A percentile compares a stretch with the other conserved stretches of the same genome.
phyloP scores from a whole-genome alignment of 92 coral and sea anemone genomes.

The Virgularia gustaviana region DNA sequence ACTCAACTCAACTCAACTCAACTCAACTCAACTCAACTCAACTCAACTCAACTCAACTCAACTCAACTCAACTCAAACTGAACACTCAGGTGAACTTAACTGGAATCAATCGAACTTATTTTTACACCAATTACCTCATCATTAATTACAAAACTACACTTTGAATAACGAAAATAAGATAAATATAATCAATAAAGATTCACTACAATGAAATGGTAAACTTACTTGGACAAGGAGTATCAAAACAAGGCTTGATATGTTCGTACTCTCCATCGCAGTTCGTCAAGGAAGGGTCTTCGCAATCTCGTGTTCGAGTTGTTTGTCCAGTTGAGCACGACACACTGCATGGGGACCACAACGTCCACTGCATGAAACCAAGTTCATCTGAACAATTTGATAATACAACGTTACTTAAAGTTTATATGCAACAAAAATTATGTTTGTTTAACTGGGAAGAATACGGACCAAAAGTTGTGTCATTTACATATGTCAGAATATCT shows the following conservation, averaged over 20 bases:
- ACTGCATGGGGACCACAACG: conserved; percentile 9
- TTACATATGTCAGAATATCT: too few species aligned
- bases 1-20: background rate
- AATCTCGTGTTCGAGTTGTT: background rate
- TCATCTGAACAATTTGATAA: too few species aligned
- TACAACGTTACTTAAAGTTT: too few species aligned
- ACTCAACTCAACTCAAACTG: too few species aligned
- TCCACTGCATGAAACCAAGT: background rate
- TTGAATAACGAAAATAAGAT: too few species aligned
- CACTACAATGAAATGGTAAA: background rate
- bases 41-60: too few species aligned
- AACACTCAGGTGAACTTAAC: too few species aligned
- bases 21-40: background rate
- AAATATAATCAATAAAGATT: background rate
- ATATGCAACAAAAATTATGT: background rate
- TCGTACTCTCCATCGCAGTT: background rate
- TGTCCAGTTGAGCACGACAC: background rate
- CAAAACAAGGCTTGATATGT: background rate
- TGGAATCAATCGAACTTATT: too few species aligned
- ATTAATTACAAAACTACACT: too few species aligned
- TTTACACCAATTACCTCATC: too few species aligned
- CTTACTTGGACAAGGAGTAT: conserved; percentile 20
- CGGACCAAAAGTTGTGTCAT: too few species aligned
- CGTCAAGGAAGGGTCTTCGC: background rate
- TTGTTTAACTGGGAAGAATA: background rate